phyloP scores from a whole-genome alignment of 1,140 invertebrate genomes.

The Dendroctonus ponderosae region DNA sequence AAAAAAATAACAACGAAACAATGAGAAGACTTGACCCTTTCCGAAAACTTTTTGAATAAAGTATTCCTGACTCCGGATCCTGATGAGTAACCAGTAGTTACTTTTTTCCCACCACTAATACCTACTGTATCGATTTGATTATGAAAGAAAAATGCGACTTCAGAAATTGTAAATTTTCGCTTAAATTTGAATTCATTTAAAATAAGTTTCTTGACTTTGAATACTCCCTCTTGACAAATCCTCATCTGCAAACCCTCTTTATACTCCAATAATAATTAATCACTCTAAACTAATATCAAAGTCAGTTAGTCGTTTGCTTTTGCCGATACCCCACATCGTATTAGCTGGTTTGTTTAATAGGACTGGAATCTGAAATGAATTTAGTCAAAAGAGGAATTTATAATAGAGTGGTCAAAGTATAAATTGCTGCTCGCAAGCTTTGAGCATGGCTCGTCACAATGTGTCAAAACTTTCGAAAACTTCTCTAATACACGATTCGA shows the following conservation, averaged over 20 bases:
- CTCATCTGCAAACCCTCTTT: background rate
- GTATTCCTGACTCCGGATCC: too few relatives aligned
- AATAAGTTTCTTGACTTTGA: background rate
- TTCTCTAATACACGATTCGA: too few relatives aligned
- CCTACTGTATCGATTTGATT: background rate
- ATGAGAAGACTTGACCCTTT: too few relatives aligned
- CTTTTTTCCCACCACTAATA: too few relatives aligned
- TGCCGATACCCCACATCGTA: background rate
- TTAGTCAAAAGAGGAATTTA: background rate
- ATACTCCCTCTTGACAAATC: background rate
- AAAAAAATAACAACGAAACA: too few relatives aligned
- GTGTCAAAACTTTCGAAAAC: too few relatives aligned
- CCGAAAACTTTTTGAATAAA: too few relatives aligned
- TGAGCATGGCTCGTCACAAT: too few relatives aligned
- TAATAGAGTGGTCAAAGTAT: constrained; percentile 4
- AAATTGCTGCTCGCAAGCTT: background rate
- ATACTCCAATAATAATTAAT: background rate
- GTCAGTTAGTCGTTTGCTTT: background rate
- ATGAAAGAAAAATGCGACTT: background rate
- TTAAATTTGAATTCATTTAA: background rate
- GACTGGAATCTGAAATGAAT: background rate
- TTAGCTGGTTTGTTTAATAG: background rate
- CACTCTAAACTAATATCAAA: background rate
- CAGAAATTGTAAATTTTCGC: background rate
- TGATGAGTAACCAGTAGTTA: too few relatives aligned